Base-by-base conservation (phyloP, 1,140 invertebrate species). In the Drosophila lacertosa region DNA sequence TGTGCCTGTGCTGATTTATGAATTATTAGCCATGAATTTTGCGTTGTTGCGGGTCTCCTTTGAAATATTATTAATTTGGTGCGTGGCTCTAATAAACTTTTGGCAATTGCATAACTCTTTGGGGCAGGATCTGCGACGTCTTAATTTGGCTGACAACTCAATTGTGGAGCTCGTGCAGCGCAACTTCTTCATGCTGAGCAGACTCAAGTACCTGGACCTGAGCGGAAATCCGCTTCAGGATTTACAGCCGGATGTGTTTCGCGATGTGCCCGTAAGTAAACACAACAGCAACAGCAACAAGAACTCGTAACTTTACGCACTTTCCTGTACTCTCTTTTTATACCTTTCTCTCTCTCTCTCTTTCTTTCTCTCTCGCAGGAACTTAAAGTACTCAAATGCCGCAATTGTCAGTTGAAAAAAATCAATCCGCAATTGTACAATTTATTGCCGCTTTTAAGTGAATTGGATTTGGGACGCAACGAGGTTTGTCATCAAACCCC, bases 401-500 rank as follows among this genome's bases (percentile, higher is more conserved):
- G 95, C 71, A 91, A 92, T 58, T 96, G 95, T 90, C 92, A 93
- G 37, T 89, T 97, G 64, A 92, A 93, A 82, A 93, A 94, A 82
- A 94, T 97, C 77, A 96, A 97, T 91, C 94, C 94, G 6, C 94
- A 95, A 83, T 93, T 96, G 72, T 97, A 95, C 91, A 94, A 95
- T 89, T 92, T 95, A 67, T 93, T 95, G 64, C 93, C 94, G 60
- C 93, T 94, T 74, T 91, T 96, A 58, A 93, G 93, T 69, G 93
- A 94, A 75, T 92, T 97, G 55, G 95, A 96, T 91, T 92, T 97
- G 73, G 95, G 95, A 37, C 92, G 95, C 80, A 97, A 97, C 91
- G 92, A 91, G 90, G 90, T 91, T 82, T 77, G 70, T 79, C 68
- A 65, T 53, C 55, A 59, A 22, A 10, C 20, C 32, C 10, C 47